Base-by-base conservation (phyloP, 2,113 vertebrate species). In the Nesogale talazaci region DNA sequence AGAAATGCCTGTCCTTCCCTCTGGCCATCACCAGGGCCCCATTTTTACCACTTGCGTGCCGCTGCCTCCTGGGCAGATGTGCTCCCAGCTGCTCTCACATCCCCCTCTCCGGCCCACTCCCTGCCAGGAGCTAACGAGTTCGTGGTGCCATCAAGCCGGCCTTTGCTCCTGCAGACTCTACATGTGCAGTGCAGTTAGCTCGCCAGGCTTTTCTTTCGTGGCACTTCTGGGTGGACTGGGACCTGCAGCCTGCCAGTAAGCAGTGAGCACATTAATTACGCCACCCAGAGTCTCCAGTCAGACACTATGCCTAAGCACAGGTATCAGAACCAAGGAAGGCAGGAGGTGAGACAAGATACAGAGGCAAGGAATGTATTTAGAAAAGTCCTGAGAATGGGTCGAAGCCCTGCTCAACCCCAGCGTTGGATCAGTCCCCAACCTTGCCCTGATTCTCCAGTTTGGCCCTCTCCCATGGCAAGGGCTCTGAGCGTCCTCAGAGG, bases 371-470 rank as follows among this genome's bases (percentile, higher is more conserved):
- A 1, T 31, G 0, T 34, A 3, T 19, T 34, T 29, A 19, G 34
- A 22, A 65, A 67, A 12, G 52, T 29, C 70, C 59, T 17, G 8
- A 72, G 75, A 23, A 27, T 15, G 20, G 8, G 70, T 36, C 25
- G 5, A 52, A 27, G 31, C 74, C 1, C 12, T 34, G 34, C 1
- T 75, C 36, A 34, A 25, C 61, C 25, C 8, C 10, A 6, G 65
- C 0, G 17, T 22, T 2, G 2, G 34, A 34, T 69, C 70, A 36
- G 20, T 56, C 75, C 16, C 23, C 0, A 0, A 25, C 84, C 57
- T 34, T 36, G 34, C 72, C 6, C 77, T 69, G 57, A 36, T 52
- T 74, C 84, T 88, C 0, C 25, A 91, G 15, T 36, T 86, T 90
- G 59, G 67, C 82, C 76, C 0, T 59, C 19, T 52, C 38, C 59